Conservation (phyloP, 35 echinoderm and acorn worm species). For the Eucidaris tribuloides region DNA sequence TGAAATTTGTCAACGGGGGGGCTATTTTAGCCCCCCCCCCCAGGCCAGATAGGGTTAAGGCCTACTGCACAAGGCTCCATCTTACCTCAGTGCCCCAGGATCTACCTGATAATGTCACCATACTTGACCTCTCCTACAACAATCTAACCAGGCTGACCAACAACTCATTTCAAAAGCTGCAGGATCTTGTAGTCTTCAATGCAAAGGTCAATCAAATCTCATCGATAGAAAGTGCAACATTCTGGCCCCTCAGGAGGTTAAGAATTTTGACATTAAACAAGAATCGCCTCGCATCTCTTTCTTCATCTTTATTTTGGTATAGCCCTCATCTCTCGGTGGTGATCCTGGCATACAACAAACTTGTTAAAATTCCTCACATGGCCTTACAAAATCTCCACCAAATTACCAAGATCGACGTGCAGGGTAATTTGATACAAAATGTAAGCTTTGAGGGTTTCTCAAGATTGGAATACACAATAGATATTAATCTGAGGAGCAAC, state of each 20-base stretch:
- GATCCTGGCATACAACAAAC: not conserved
- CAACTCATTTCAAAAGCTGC: not conserved
- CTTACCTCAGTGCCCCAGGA: not conserved
- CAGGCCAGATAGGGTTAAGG: not conserved
- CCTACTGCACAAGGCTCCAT: not conserved
- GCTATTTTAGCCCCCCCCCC: too few relatives aligned
- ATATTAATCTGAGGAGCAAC: not conserved
- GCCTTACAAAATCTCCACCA: not conserved
- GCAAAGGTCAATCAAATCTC: not conserved
- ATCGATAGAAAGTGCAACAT: not conserved
- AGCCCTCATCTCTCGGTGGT: not conserved
- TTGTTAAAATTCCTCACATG: not conserved
- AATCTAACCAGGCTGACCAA: not conserved
- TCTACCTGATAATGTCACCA: not conserved
- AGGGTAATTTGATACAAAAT: not conserved
- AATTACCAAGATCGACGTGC: not conserved
- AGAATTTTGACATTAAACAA: not conserved
- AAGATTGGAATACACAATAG: not conserved
- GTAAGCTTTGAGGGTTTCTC: not conserved
- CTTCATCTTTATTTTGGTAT: not conserved
- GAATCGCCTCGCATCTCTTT: not conserved
- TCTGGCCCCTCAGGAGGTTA: not conserved
- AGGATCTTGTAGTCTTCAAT: not conserved
- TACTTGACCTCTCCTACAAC: not conserved
- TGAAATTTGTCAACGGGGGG: too few relatives aligned